Percentiles rank a stretch among this genome's conserved stretches.
phyloP scores from a whole-genome alignment of 64 coral and sea anemone species.

The Montipora sp. region DNA sequence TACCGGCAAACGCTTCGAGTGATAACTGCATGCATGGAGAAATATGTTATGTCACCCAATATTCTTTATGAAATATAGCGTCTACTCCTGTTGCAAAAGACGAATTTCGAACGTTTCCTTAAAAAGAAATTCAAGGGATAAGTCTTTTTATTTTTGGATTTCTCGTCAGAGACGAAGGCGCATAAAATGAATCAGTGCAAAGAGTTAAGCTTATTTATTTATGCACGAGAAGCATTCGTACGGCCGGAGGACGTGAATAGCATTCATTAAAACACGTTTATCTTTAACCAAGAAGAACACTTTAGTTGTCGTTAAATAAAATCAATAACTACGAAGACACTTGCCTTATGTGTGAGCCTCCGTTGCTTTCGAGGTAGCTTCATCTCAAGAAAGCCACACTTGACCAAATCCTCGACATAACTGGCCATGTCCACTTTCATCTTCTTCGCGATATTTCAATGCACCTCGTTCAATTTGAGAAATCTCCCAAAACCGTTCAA shows the following conservation, averaged over 20 bases:
- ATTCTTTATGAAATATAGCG: not conserved
- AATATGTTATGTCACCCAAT: too few species aligned
- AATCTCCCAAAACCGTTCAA: not conserved
- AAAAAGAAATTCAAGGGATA: not conserved
- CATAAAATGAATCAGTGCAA: conserved; percentile 22
- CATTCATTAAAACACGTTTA: conserved; percentile 45
- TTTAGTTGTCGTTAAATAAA: conserved; percentile 20
- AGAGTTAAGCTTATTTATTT: not conserved
- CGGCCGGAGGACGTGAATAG: conserved; percentile 29
- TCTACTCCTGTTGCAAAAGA: not conserved
- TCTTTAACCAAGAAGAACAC: not conserved
- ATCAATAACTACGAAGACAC: not conserved
- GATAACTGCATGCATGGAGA: too few species aligned
- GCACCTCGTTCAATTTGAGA: not conserved
- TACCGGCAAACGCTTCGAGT: not conserved
- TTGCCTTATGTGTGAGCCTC: conserved; percentile 88
- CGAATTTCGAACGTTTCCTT: not conserved
- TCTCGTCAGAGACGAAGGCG: not conserved
- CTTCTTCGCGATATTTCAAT: conserved; percentile 21
- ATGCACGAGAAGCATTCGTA: not conserved
- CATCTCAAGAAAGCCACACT: conserved; percentile 95
- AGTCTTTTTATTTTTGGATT: not conserved
- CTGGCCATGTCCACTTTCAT: conserved; percentile 75
- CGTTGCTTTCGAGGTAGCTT: conserved; percentile 89
- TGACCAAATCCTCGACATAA: conserved; percentile 89